A percentile compares a stretch with the other conserved stretches of the same genome.
These are phyloP conservation scores for Leucozona laternaria DNA, from an alignment of 2,888 invertebrate genomes.

Conservation along the genomic window DNA sequence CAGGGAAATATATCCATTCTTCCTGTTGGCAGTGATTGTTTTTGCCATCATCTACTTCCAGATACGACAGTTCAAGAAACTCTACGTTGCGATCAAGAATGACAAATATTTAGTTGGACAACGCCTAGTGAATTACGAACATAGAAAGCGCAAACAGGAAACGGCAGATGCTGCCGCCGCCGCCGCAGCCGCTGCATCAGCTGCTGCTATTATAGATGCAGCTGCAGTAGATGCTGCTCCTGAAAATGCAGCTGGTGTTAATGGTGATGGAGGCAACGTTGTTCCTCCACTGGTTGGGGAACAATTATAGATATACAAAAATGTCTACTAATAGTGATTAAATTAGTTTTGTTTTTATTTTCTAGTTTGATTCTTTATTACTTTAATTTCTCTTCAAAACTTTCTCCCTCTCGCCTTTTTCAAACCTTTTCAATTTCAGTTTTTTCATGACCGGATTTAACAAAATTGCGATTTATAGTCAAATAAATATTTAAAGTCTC, in stretches of 20 bases:
- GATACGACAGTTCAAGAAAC: slow-evolving; percentile 95
- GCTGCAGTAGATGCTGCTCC: slow-evolving; percentile 36
- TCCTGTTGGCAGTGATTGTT: slow-evolving; percentile 89
- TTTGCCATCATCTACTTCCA: slow-evolving; percentile 91
- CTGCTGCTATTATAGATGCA: slow-evolving; percentile 46
- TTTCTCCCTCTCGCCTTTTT: background rate
- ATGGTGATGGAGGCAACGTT: slow-evolving; percentile 39
- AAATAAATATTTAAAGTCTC: background rate
- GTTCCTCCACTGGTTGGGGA: slow-evolving; percentile 69
- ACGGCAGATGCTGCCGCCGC: slow-evolving; percentile 78
- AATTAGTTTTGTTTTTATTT: slow-evolving; percentile 54
- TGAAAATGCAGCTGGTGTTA: slow-evolving; percentile 51
- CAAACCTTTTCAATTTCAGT: background rate
- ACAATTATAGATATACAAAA: slow-evolving; percentile 74
- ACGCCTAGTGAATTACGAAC: slow-evolving; percentile 98
- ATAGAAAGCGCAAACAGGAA: slow-evolving; percentile 87
- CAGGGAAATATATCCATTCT: slow-evolving; percentile 94
- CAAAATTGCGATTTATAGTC: background rate
- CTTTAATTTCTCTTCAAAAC: slow-evolving; percentile 1
- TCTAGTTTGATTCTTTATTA: slow-evolving; percentile 56
- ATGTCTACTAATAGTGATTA: slow-evolving; percentile 69
- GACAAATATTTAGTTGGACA: slow-evolving; percentile 99
- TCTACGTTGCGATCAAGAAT: slow-evolving; percentile 99
- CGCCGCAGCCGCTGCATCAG: slow-evolving; percentile 68
- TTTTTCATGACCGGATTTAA: slow-evolving; percentile 1